Percentiles rank a stretch among this genome's conserved stretches.
Conservation (phyloP, 1,140 invertebrate genomes). For the Musca domestica region DNA sequence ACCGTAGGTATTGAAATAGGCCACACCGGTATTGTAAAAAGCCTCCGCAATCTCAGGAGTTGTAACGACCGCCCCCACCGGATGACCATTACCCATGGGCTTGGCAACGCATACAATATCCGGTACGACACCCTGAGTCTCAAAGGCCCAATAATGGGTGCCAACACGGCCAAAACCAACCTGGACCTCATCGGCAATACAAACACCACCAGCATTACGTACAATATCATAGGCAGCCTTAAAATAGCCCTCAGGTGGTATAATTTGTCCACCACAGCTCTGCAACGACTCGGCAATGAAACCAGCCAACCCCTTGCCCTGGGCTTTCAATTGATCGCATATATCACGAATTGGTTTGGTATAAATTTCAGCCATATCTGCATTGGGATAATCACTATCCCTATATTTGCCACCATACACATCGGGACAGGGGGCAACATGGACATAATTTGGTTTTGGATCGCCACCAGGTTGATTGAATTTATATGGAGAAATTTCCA, state of each 20-base stretch:
- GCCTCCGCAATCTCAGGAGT: slow-evolving; percentile 87
- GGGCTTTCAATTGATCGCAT: slow-evolving; percentile 61
- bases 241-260: slow-evolving; percentile 87
- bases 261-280: slow-evolving; percentile 96
- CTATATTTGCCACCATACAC: slow-evolving; percentile 87
- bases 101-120: slow-evolving; percentile 98
- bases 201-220: slow-evolving; percentile 83
- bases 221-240: slow-evolving; percentile 74
- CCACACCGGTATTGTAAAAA: slow-evolving; percentile 88
- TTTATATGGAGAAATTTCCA: slow-evolving; percentile 98
- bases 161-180: slow-evolving; percentile 95
- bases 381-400: slow-evolving; percentile 65
- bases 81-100: slow-evolving; percentile 96
- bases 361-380: slow-evolving; percentile 79
- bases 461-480: slow-evolving; percentile 80
- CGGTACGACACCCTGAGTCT: slow-evolving; percentile 86
- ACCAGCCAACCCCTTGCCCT: slow-evolving; percentile 68
- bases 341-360: slow-evolving; percentile 80
- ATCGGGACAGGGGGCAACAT: slow-evolving; percentile 92
- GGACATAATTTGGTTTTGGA: slow-evolving; percentile 84
- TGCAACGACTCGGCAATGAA: slow-evolving; percentile 95
- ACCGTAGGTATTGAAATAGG: slow-evolving; percentile 98
- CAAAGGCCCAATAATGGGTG: slow-evolving; percentile 95
- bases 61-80: slow-evolving; percentile 95
- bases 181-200: slow-evolving; percentile 98